phyloP scores from a whole-genome alignment of 1,140 invertebrate genomes.

The Thaumetopoea pityocampa region DNA sequence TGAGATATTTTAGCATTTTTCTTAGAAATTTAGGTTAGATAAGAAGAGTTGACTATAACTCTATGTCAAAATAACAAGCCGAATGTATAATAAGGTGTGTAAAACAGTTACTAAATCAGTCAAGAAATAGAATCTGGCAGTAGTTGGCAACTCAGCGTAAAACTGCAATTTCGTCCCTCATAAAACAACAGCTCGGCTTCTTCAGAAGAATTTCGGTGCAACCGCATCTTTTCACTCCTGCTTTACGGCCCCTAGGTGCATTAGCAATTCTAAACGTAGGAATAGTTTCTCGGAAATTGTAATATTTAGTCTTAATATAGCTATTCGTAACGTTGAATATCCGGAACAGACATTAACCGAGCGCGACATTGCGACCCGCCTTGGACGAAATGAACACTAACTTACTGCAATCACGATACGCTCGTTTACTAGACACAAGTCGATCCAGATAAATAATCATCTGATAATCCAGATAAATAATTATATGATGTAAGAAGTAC shows the following conservation, averaged over 20 bases:
- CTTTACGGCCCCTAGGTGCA: slow-evolving; percentile 46
- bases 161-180: slow-evolving; percentile 62
- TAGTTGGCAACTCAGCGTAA: slow-evolving; percentile 45
- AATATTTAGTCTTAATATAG: slow-evolving; percentile 73
- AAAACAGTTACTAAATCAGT: slow-evolving; percentile 50
- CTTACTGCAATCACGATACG: slow-evolving; percentile 43
- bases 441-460: no score
- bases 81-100: background rate
- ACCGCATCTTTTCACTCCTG: slow-evolving; percentile 60
- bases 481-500: no score
- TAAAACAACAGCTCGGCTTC: slow-evolving; percentile 48
- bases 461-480: no score
- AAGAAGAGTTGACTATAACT: background rate
- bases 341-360: slow-evolving; percentile 49
- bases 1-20: slow-evolving; percentile 46
- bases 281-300: slow-evolving; percentile 64
- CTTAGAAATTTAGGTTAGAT: slow-evolving; percentile 20
- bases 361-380: slow-evolving; percentile 32
- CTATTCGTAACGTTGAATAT: slow-evolving; percentile 66
- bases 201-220: slow-evolving; percentile 33
- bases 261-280: slow-evolving; percentile 64
- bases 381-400: slow-evolving; percentile 27
- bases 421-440: no score
- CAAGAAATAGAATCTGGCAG: slow-evolving; percentile 42
- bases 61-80: background rate